These are phyloP conservation scores for Drosophila quadrilineata DNA, from an alignment of 1,140 invertebrate species.

Conservation along the genomic window DNA sequence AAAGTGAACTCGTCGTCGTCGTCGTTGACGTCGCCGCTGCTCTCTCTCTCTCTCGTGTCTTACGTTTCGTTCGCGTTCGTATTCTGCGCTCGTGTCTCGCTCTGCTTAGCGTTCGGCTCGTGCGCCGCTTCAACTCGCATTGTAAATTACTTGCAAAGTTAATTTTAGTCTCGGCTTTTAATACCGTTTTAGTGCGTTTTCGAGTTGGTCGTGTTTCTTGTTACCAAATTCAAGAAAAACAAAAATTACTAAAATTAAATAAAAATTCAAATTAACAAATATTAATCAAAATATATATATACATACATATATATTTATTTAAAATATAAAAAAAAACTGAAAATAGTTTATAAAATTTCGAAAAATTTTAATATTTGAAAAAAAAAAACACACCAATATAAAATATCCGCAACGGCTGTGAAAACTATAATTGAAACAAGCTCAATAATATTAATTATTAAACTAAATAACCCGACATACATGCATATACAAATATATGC, in stretches of 20 bases:
- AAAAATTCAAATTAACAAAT: constrained; percentile 7
- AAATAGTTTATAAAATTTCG: constrained; percentile 3
- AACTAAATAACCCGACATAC: background rate
- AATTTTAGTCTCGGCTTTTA: constrained; percentile 80
- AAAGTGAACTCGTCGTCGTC: constrained; percentile 48
- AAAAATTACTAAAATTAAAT: constrained; percentile 7
- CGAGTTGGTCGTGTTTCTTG: constrained; percentile 79
- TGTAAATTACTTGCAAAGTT: constrained; percentile 80
- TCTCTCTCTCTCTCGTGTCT: constrained; percentile 13
- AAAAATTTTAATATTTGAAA: constrained; percentile 6
- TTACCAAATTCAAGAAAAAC: constrained; percentile 34
- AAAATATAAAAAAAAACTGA: background rate
- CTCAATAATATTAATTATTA: too few relatives aligned
- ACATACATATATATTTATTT: background rate
- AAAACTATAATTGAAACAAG: too few relatives aligned
- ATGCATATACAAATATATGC: background rate
- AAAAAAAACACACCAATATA: background rate
- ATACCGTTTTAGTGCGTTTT: constrained; percentile 81
- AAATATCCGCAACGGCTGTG: too few relatives aligned
- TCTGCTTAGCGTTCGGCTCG: constrained; percentile 36
- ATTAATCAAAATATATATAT: background rate
- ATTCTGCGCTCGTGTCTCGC: constrained; percentile 38
- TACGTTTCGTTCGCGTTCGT: constrained; percentile 4
- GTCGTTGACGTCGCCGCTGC: constrained; percentile 15
- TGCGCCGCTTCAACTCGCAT: constrained; percentile 47